phyloP scores from a whole-genome alignment of 2,888 invertebrate genomes.

The Zaprionus bogoriensis region DNA sequence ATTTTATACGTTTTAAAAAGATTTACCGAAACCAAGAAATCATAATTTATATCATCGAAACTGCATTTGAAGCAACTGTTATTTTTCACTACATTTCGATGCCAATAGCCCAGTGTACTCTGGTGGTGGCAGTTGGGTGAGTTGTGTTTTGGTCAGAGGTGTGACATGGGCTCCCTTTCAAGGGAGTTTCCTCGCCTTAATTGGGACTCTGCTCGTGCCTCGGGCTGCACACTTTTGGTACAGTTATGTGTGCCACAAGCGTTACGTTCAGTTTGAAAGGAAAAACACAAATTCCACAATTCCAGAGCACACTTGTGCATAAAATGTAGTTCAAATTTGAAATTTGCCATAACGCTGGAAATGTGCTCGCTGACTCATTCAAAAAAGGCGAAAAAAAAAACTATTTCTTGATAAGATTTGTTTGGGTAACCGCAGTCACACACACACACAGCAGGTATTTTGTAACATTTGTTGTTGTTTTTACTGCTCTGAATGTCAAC shows the following conservation, averaged over 20 bases:
- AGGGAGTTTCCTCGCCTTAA: slow-evolving; percentile 17
- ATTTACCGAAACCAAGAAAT: too few relatives aligned
- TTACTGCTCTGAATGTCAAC: slow-evolving; percentile 66
- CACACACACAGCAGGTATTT: slow-evolving; percentile 38
- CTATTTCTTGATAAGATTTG: slow-evolving; percentile 58
- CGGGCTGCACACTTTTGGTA: background rate
- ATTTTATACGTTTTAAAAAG: too few relatives aligned
- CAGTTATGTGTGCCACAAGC: slow-evolving; percentile 2
- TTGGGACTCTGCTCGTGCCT: background rate
- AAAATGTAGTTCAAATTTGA: background rate
- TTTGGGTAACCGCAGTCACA: slow-evolving; percentile 8
- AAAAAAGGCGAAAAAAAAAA: background rate
- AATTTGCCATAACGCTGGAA: background rate
- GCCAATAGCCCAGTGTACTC: slow-evolving; percentile 33
- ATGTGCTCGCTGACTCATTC: slow-evolving; percentile 26
- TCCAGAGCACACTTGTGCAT: slow-evolving; percentile 17
- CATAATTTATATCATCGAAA: too few relatives aligned
- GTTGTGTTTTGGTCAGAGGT: background rate
- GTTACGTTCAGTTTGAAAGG: background rate
- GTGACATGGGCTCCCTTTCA: slow-evolving; percentile 6
- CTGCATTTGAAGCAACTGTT: too few relatives aligned
- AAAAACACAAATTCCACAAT: slow-evolving; percentile 25
- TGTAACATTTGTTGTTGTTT: slow-evolving; percentile 45
- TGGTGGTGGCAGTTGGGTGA: background rate
- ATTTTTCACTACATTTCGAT: background rate